Base-by-base conservation (phyloP, 2,113 vertebrate species). In the Alaudala cheleensis region DNA sequence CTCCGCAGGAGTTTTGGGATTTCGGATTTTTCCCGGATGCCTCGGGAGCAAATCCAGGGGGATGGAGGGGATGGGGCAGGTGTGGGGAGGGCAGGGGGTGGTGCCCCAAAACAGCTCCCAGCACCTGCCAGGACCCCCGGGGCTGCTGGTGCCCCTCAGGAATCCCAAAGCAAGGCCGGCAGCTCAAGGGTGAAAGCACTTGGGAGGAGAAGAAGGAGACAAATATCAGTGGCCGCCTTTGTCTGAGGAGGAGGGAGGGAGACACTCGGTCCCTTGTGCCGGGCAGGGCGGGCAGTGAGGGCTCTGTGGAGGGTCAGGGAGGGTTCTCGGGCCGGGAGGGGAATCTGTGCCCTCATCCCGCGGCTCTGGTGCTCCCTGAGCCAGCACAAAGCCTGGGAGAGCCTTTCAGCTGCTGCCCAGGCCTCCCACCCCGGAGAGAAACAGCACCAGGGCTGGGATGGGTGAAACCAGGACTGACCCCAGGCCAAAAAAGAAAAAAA, bases 211-310 rank as follows among this genome's bases (percentile, higher is more conserved):
- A 81, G 79, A 89, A 78, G 22, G 45, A 6, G 13, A 40, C 45
- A 88, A 94, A 50, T 21, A 23, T 90, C 95, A 96, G 91, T 85
- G 88, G 91, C 20, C 34, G 81, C 45, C 90, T 96, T 96, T 98
- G 98, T 98, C 94, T 3, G 33, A 70, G 81, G 86, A 69, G 90
- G 31, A 95, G 85, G 64, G 17, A 76, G 69, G 56, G 70, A 98
- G 93, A 98, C 98, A 98, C 96, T 98, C n/a, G 9, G 49, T 77
- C 93, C 96, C 94, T 97, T 97, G 96, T 97, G 88, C 4, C 1
- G 1, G 53, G 81, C 80, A 19, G 94, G 83, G 90, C 9, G 1
- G 58, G 57, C 50, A 86, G 88, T 29, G 42, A 73, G 86, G 67
- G 91, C 79, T 92, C 83, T 69, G 86, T 76, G 22, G 76, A 61